Evolutionary conservation across 1,140 invertebrate species (phyloP).

Genomic region (Drosophila jambulina): DNA sequence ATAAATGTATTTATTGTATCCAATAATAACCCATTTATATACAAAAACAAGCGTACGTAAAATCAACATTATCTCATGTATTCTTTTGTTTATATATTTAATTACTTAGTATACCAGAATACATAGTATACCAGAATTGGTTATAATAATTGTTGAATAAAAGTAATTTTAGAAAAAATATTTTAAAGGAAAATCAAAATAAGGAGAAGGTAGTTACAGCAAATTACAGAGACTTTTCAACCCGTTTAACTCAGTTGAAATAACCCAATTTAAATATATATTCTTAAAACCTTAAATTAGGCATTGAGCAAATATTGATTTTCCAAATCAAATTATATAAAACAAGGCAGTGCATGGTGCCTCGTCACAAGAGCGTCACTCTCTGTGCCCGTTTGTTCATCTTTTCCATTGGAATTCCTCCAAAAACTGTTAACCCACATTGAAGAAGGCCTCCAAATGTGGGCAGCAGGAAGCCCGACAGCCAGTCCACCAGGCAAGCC

Average conservation of each 20-base stretch:
- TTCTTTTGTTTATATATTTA: background rate
- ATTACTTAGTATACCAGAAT: too few relatives aligned
- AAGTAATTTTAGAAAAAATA: too few relatives aligned
- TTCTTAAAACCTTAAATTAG: background rate
- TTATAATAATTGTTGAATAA: too few relatives aligned
- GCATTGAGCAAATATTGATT: background rate
- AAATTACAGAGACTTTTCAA: background rate
- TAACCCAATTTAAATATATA: background rate
- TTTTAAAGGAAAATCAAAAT: too few relatives aligned
- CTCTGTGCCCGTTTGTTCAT: constrained; percentile 17
- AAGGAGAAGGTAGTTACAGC: too few relatives aligned
- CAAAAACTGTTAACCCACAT: constrained; percentile 77
- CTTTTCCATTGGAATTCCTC: constrained; percentile 43
- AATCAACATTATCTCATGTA: background rate
- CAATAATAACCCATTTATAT: background rate
- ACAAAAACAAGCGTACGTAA: background rate
- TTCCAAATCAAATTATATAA: background rate
- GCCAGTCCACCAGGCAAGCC: background rate
- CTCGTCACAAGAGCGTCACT: background rate
- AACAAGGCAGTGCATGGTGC: background rate
- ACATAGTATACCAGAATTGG: too few relatives aligned
- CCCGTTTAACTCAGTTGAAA: background rate
- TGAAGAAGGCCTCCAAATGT: constrained; percentile 47
- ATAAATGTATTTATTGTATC: background rate
- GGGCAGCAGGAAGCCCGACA: constrained; percentile 59